Conservation (phyloP, 2,113 vertebrate genomes). For the Takifugu flavidus region DNA sequence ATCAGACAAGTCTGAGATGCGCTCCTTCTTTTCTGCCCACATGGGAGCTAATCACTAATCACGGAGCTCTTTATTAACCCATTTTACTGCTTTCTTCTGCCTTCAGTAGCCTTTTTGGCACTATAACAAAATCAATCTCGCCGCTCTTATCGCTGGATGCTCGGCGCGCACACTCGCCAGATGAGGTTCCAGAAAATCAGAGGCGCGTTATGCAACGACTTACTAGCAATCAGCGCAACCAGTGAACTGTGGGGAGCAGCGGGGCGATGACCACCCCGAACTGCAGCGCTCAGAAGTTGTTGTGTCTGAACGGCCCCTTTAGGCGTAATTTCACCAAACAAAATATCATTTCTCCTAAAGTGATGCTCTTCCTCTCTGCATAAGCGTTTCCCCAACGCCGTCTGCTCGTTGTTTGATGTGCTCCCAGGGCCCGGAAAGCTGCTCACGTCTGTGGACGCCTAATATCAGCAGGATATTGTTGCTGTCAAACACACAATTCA, state of each 20-base stretch:
- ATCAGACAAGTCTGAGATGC: conserved; percentile 33
- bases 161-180: not conserved
- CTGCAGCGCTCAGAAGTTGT: not conserved
- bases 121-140: conserved; percentile 2
- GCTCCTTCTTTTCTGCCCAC: conserved; percentile 25
- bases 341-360: conserved; percentile 2
- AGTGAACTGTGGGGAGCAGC: not conserved
- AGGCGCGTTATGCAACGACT: not conserved
- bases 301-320: not conserved
- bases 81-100: conserved; percentile 6
- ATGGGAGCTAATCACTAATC: conserved; percentile 39
- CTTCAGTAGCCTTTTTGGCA: conserved; percentile 6
- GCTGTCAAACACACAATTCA: not conserved
- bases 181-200: not conserved
- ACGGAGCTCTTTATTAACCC: conserved; percentile 29
- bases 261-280: not conserved
- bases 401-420: conserved; percentile 5
- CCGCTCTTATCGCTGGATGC: not conserved
- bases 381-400: not conserved
- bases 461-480: not conserved
- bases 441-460: not conserved
- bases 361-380: not conserved
- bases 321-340: not conserved
- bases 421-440: not conserved
- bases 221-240: not conserved